These are phyloP conservation scores for Telmatherina bonti DNA, from an alignment of 2,797 vertebrate species.

Conservation along the genomic window DNA sequence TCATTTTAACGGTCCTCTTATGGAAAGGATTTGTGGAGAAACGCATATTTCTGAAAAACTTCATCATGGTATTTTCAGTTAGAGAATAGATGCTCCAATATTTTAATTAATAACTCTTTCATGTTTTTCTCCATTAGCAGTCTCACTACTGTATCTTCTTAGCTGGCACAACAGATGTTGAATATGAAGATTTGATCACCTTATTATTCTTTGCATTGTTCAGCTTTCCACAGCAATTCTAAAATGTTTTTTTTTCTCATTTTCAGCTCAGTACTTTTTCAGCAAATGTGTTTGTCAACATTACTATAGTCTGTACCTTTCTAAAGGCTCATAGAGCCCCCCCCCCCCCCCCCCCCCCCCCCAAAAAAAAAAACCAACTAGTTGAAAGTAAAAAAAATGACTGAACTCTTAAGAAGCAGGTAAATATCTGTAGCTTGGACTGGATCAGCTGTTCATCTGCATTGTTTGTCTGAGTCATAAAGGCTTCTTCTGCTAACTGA, in stretches of 20 bases:
- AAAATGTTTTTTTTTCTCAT: too few species aligned
- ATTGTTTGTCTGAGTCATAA: neutral
- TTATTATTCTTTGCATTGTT: neutral
- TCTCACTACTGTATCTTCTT: neutral
- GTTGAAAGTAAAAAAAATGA: neutral
- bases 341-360: too few species aligned
- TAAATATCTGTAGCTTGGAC: constrained; percentile 6
- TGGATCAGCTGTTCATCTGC: neutral
- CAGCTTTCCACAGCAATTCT: neutral
- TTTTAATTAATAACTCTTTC: neutral
- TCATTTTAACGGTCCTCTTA: too few species aligned
- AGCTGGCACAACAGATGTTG: neutral
- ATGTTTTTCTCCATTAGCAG: neutral
- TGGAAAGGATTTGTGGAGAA: too few species aligned
- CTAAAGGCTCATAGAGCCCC: neutral
- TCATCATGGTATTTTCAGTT: neutral
- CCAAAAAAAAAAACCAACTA: too few species aligned
- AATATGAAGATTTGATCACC: neutral
- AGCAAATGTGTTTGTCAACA: neutral
- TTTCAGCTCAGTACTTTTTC: too few species aligned
- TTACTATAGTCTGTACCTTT: neutral
- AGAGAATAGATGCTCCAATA: neutral
- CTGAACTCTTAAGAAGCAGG: constrained; percentile 8
- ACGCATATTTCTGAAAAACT: too few species aligned
- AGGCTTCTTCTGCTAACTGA: constrained; percentile 12